A percentile compares a stretch with the other conserved stretches of the same genome.
phyloP scores from a whole-genome alignment of 2,888 invertebrate genomes.

The Plutella xylostella region DNA sequence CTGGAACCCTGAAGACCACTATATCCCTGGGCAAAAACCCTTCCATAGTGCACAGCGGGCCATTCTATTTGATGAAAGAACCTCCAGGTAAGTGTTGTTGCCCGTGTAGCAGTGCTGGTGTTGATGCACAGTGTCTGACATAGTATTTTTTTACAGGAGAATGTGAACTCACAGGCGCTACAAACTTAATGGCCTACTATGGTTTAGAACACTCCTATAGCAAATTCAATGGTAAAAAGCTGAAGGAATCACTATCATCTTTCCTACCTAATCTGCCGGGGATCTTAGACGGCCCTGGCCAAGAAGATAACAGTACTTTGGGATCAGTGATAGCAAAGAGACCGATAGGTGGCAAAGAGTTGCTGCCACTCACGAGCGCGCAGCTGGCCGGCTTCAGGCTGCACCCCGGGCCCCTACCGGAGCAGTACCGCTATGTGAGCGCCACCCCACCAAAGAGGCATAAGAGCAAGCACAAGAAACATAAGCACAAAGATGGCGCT shows the following conservation, averaged over 20 bases:
- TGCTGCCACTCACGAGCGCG: constrained; percentile 86
- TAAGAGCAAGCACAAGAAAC: constrained; percentile 96
- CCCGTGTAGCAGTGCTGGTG: too few relatives aligned
- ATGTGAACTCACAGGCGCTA: constrained; percentile 94
- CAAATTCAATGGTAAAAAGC: constrained; percentile 96
- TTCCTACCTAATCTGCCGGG: constrained; percentile 96
- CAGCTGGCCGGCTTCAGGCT: constrained; percentile 93
- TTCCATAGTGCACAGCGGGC: constrained; percentile 96
- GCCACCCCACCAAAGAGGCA: constrained; percentile 93
- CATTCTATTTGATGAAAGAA: constrained; percentile 98
- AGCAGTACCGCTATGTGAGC: constrained; percentile 94
- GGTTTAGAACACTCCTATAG: constrained; percentile 97
- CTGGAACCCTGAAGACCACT: constrained; percentile 97
- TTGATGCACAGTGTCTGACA: too few relatives aligned
- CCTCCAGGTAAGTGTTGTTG: constrained; percentile 82
- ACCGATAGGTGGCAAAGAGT: constrained; percentile 88
- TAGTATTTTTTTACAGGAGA: constrained; percentile 72
- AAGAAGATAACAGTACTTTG: constrained; percentile 86
- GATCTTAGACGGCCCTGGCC: constrained; percentile 93
- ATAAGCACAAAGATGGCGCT: constrained; percentile 91
- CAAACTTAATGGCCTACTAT: constrained; percentile 97
- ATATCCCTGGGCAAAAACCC: constrained; percentile 98
- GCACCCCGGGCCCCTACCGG: constrained; percentile 96
- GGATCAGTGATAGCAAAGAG: constrained; percentile 96
- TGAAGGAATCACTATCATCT: constrained; percentile 94